These are phyloP conservation scores for Mastigias papua DNA, from an alignment of 30 jellyfish, hydroid and myxozoan genomes.

Conservation along the genomic window DNA sequence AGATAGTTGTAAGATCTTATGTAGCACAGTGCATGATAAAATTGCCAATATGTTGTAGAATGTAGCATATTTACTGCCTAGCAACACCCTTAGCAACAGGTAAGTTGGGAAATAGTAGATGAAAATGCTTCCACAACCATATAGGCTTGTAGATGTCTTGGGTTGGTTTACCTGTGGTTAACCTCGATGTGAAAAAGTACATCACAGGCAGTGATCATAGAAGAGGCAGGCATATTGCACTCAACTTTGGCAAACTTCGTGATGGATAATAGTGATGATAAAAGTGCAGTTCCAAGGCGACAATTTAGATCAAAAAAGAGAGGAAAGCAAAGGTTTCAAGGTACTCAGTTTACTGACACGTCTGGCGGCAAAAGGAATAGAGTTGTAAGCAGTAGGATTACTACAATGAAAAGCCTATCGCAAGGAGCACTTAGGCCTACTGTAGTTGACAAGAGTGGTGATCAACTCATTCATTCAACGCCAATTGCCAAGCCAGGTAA, in stretches of 20 bases:
- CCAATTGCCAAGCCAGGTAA: not conserved
- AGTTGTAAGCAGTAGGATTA: not conserved
- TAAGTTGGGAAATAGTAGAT: not conserved
- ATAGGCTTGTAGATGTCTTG: not conserved
- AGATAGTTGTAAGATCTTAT: too few relatives aligned
- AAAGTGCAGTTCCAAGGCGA: not conserved
- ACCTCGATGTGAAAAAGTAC: not conserved
- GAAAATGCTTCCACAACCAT: not conserved
- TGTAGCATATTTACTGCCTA: too few relatives aligned
- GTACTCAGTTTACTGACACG: not conserved
- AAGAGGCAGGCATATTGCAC: not conserved
- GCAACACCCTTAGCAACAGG: not conserved
- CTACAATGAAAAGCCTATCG: not conserved
- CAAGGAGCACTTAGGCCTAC: not conserved
- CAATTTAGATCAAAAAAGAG: not conserved
- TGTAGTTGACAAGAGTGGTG: not conserved
- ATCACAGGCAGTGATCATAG: too few relatives aligned
- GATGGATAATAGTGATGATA: not conserved
- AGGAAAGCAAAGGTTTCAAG: not conserved
- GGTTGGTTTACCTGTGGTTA: not conserved
- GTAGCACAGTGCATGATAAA: too few relatives aligned
- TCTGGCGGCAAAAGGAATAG: not conserved
- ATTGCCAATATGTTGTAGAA: too few relatives aligned
- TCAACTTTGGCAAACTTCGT: not conserved
- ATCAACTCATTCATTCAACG: not conserved